Percentiles rank a stretch among this genome's conserved stretches.
Evolutionary conservation across 1,140 invertebrate species (phyloP).

Genomic region (Hydropsyche tenuis): DNA sequence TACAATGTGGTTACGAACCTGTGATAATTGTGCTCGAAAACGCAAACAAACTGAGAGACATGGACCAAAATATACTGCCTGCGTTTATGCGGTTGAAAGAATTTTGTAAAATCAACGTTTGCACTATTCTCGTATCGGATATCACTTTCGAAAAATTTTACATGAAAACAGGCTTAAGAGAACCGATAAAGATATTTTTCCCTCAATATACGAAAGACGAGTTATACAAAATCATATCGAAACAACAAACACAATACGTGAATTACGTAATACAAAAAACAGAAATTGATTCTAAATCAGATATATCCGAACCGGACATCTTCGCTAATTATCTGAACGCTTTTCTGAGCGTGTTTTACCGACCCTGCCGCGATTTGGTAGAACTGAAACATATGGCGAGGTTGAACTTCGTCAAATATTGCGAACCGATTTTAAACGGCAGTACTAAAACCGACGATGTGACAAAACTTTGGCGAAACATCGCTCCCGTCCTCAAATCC

Average conservation of each 20-base stretch:
- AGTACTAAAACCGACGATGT: slow-evolving; percentile 67
- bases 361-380: slow-evolving; percentile 79
- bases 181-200: slow-evolving; percentile 79
- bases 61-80: slow-evolving; percentile 75
- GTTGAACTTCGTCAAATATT: slow-evolving; percentile 75
- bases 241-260: slow-evolving; percentile 55
- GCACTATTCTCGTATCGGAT: slow-evolving; percentile 78
- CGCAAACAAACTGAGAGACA: slow-evolving; percentile 75
- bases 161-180: slow-evolving; percentile 70
- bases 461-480: slow-evolving; percentile 77
- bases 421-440: slow-evolving; percentile 73
- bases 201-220: slow-evolving; percentile 83
- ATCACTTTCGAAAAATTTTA: slow-evolving; percentile 82
- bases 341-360: slow-evolving; percentile 81
- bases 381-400: slow-evolving; percentile 78
- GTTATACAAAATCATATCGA: slow-evolving; percentile 73
- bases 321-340: slow-evolving; percentile 81
- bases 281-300: slow-evolving; percentile 51
- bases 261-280: slow-evolving; percentile 52
- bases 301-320: slow-evolving; percentile 65
- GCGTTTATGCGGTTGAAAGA: slow-evolving; percentile 76
- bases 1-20: slow-evolving; percentile 57
- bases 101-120: slow-evolving; percentile 74
- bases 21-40: slow-evolving; percentile 78
- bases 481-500: slow-evolving; percentile 74